Base-by-base conservation (phyloP, 2,888 invertebrate species). In the Parelbella ahira region DNA sequence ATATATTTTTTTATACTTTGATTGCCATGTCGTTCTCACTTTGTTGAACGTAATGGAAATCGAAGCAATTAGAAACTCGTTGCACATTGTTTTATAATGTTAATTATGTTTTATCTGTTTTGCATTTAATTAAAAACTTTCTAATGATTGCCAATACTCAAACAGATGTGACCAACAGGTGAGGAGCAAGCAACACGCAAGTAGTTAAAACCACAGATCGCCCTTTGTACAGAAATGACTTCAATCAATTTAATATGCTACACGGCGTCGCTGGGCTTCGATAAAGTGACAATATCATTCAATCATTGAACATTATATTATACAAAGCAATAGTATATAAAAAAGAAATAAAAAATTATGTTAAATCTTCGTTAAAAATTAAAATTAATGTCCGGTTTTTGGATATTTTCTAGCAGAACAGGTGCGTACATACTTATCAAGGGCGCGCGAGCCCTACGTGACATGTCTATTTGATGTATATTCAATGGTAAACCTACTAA, bases 101-200 rank as follows among this genome's bases (percentile, higher is more conserved):
- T 30, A 23, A 38, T 38, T 24, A 38, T 24, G 23, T 24, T 23
- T 29, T 18, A 38, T 23, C 21, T 11, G 11, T 30, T 38, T 38
- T 38, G 29, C 21, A 38, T 30, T 24, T 18, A 24, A 38, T 30
- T 38, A 38, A 30, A 38, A 38, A 38, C 38, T 38, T 38, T 38
- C 38, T 29, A 38, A 38, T 23, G 38, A 24, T 38, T 38, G 38
- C 38, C 30, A 38, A 38, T 38, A 29, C 21, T 24, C 15, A n/a
- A 38, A 38, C 30, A 30, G 20, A 30, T 38, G 38, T 30, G 21
- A 38, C 7, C 15, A 23, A 23, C 38, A 38, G 38, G 30, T 38
- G 38, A 23, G 27, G 12, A 12, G 4, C 19, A 27, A 12, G 9
- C 12, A 37, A 19, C 18, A 24, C 13, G 9, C 5, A 15, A 8